Evolutionary conservation across 1,140 invertebrate genomes (phyloP).

Genomic region (Drosophila willistoni): DNA sequence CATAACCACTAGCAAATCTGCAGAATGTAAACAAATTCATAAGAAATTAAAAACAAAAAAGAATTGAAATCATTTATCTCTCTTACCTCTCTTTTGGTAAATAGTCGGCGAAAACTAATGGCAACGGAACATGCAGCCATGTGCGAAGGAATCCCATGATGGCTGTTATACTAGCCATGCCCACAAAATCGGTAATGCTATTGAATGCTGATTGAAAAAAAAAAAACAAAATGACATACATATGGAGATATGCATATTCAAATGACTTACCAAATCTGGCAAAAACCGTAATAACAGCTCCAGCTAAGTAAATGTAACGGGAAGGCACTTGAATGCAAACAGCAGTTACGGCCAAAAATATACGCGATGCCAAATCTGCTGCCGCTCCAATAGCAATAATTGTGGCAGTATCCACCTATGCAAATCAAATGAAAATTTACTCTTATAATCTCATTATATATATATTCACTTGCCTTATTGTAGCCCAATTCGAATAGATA

Average conservation of each 20-base stretch:
- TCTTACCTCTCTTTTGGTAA: conserved; percentile 85
- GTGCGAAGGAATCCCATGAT: conserved; percentile 85
- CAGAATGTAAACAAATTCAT: neutral
- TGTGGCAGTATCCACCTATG: conserved; percentile 83
- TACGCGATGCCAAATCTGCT: conserved; percentile 84
- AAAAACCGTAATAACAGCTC: conserved; percentile 84
- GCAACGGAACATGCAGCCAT: conserved; percentile 85
- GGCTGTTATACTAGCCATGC: conserved; percentile 84
- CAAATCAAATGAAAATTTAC: neutral
- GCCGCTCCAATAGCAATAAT: conserved; percentile 85
- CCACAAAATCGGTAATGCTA: conserved; percentile 64
- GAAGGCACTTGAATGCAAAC: conserved; percentile 84
- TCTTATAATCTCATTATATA: neutral
- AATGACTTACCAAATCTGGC: conserved; percentile 84
- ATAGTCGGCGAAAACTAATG: conserved; percentile 86
- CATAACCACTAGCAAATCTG: conserved; percentile 86
- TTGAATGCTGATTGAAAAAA: conserved; percentile 54
- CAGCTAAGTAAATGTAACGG: conserved; percentile 84
- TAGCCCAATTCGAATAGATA: conserved; percentile 84
- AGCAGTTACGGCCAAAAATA: conserved; percentile 83
- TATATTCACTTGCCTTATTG: conserved; percentile 82
- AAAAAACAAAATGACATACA: neutral
- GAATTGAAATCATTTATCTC: neutral
- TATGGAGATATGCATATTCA: neutral
- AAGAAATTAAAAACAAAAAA: neutral